phyloP scores from a whole-genome alignment of 2,888 invertebrate genomes.

The Empis stercorea region DNA sequence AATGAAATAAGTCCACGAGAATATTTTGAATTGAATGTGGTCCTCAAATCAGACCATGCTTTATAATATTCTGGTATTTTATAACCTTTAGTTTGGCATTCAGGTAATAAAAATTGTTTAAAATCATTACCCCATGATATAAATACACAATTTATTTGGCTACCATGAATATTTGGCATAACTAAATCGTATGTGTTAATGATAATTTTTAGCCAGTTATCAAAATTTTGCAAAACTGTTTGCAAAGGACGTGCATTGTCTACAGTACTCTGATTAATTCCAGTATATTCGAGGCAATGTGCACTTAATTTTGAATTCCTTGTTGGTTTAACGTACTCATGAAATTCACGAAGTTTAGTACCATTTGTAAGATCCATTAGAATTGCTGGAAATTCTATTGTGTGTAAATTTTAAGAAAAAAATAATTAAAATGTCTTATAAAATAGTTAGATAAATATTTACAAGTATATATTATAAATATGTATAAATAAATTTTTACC shows the following conservation, averaged over 20 bases:
- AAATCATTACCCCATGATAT: constrained; percentile 53
- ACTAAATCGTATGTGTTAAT: constrained; percentile 24
- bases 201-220: constrained; percentile 41
- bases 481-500: too few species aligned
- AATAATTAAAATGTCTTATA: too few species aligned
- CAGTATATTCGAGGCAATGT: constrained; percentile 46
- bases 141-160: constrained; percentile 36
- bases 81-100: constrained; percentile 45
- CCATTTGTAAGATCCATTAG: constrained; percentile 40
- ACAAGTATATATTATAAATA: too few species aligned
- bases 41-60: constrained; percentile 46
- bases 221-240: constrained; percentile 41
- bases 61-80: constrained; percentile 40
- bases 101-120: constrained; percentile 43
- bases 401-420: too few species aligned
- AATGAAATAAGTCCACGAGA: constrained; percentile 38
- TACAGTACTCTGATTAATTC: constrained; percentile 44
- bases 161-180: constrained; percentile 23
- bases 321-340: constrained; percentile 46
- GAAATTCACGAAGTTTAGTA: constrained; percentile 44
- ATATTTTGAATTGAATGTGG: constrained; percentile 42
- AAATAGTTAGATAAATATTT: too few species aligned
- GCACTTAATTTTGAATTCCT: constrained; percentile 43
- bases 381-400: constrained; percentile 49
- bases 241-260: constrained; percentile 39